Evolutionary conservation across 2,113 vertebrate species (phyloP), one percentile per base, ranked within the genome.

Genomic region (Campylomormyrus tamandua): DNA sequence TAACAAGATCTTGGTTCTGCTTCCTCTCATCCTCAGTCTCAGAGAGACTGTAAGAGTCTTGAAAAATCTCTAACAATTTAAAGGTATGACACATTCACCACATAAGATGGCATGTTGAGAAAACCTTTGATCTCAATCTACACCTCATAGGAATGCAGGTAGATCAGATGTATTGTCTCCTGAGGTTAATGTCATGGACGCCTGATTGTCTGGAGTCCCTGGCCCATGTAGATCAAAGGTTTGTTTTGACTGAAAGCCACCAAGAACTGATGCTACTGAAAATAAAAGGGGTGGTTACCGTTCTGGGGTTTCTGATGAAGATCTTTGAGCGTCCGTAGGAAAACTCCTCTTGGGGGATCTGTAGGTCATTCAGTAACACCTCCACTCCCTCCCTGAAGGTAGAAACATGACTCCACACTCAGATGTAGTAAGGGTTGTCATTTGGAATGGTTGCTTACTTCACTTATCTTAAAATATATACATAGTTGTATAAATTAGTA

Each of bases 291-390:
- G 90, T 2, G 6, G n/a, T 45, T 95, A 99, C 98, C 89, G 98
- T 99, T 97, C 97, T 97, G 77, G 98, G 98, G 94, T 99, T 99
- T 94, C 98, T 97, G 95, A 99, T 99, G 95, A 99, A 99, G 93
- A 99, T 98, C 95, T 99, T 99, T 87, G 98, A 99, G 95, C 97
- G 97, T 11, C 98, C 98, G n/a, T 98, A 98, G 0, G 98, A 95
- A 88, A 96, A 98, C 89, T 99, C 98, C 89, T 99, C 98, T 86
- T 94, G 62, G 24, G 97, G 95, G 91, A 99, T 96, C 93, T 96
- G 93, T 90, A 99, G 92, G 91, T 97, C 96, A 50, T 94, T 95
- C 95, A 99, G 97, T 84, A 99, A 94, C 70, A 98, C 97, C 92
- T 99, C 97, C 84, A 99, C 98, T 77, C 98, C 98, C 91, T 95